These are phyloP conservation scores for Anguilla megastoma DNA, from an alignment of 2,797 vertebrate species.

Conservation along the genomic window DNA sequence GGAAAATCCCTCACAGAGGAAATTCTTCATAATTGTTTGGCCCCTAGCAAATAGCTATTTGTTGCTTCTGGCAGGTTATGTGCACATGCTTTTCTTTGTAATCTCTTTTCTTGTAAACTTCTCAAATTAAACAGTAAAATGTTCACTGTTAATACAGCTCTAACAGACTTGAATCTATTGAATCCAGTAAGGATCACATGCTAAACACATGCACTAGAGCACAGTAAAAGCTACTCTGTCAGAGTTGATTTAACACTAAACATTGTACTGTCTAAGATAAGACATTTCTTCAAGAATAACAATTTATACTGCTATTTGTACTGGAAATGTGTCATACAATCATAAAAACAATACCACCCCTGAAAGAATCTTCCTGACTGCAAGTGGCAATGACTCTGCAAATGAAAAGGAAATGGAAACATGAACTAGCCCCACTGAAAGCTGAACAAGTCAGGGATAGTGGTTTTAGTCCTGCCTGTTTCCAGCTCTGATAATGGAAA, in stretches of 20 bases:
- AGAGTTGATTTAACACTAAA: no score
- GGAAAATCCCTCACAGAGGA: neutral
- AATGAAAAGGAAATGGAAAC: neutral
- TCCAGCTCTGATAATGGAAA: neutral
- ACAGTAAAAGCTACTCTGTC: no score
- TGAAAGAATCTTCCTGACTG: neutral
- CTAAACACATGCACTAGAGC: no score
- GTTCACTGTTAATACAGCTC: no score
- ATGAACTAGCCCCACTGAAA: neutral
- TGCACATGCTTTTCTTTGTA: neutral
- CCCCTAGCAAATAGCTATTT: neutral
- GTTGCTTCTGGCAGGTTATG: neutral
- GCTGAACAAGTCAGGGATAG: neutral
- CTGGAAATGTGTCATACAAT: neutral
- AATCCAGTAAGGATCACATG: no score
- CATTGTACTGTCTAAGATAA: neutral
- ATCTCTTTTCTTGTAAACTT: neutral
- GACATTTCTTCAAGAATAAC: conserved; percentile 1
- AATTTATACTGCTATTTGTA: neutral
- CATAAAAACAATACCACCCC: neutral
- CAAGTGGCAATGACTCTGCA: neutral
- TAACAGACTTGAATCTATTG: no score
- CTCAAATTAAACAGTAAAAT: no score
- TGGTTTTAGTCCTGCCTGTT: neutral
- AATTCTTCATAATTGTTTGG: neutral